These are phyloP conservation scores for Zygogramma bicolorata DNA, from an alignment of 2,888 invertebrate genomes.

Conservation along the genomic window DNA sequence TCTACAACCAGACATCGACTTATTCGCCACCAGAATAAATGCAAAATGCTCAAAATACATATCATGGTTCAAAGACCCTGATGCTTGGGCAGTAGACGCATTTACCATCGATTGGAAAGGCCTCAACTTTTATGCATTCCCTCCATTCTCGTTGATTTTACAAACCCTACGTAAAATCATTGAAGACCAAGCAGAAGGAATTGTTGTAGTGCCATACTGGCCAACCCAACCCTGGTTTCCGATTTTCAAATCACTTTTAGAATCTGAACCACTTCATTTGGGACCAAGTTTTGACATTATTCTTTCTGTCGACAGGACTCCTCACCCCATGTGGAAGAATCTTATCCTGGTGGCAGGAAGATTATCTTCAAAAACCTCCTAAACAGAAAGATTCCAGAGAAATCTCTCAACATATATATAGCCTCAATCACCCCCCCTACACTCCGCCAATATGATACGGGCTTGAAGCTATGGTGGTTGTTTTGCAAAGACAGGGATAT, in stretches of 20 bases:
- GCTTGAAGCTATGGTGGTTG: neutral
- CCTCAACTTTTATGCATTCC: constrained; percentile 51
- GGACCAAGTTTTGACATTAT: neutral
- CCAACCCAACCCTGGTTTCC: constrained; percentile 45
- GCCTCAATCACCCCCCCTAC: neutral
- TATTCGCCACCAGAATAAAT: constrained; percentile 29
- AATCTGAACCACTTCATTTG: constrained; percentile 3
- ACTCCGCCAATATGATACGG: neutral
- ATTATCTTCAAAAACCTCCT: neutral
- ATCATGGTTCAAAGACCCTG: constrained; percentile 51
- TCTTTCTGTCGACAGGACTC: neutral
- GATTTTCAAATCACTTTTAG: neutral
- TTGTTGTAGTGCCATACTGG: constrained; percentile 53
- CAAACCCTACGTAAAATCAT: constrained; percentile 52
- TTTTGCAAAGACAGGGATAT: neutral
- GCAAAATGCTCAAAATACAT: constrained; percentile 29
- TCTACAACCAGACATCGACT: constrained; percentile 26
- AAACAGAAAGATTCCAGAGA: neutral
- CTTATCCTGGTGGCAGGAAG: neutral
- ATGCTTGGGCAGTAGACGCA: constrained; percentile 46
- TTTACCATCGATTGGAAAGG: constrained; percentile 48
- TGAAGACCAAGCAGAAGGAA: constrained; percentile 48
- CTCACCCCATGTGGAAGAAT: neutral
- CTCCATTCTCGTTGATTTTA: constrained; percentile 52
- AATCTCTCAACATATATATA: neutral